phyloP scores from a whole-genome alignment of 2,888 invertebrate species.

The Metopia argyrocephala region DNA sequence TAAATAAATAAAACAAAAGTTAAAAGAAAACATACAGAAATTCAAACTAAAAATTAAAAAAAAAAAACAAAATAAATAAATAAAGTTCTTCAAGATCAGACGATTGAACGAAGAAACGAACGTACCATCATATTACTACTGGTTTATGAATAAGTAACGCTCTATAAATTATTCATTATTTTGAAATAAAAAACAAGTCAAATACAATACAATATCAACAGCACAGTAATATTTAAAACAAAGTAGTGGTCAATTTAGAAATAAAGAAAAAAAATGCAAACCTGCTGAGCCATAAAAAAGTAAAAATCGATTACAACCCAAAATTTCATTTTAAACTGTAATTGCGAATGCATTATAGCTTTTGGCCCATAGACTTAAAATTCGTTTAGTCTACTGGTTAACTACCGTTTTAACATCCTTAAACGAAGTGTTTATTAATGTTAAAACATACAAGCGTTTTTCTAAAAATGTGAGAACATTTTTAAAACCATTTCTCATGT shows the following conservation, averaged over 20 bases:
- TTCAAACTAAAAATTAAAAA: slow-evolving; percentile 17
- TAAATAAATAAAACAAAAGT: too few species aligned
- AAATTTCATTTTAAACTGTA: slow-evolving; percentile 37
- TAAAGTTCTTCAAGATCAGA: not conserved
- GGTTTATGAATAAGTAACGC: slow-evolving; percentile 54
- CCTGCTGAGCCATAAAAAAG: slow-evolving; percentile 32
- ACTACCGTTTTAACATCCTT: slow-evolving; percentile 46
- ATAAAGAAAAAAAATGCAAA: not conserved
- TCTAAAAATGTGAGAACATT: slow-evolving; percentile 61
- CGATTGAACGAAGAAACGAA: not conserved
- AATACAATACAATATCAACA: slow-evolving; percentile 18
- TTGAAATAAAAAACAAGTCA: slow-evolving; percentile 55
- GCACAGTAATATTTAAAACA: not conserved
- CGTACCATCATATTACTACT: slow-evolving; percentile 14
- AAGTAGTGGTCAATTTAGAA: slow-evolving; percentile 17
- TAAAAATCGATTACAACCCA: slow-evolving; percentile 59
- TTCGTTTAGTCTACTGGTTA: slow-evolving; percentile 8
- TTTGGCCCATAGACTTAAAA: too few species aligned
- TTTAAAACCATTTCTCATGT: slow-evolving; percentile 61
- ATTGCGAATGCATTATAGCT: not conserved
- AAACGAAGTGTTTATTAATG: slow-evolving; percentile 55
- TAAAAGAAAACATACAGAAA: too few species aligned
- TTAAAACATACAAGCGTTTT: slow-evolving; percentile 23
- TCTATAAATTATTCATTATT: slow-evolving; percentile 65
- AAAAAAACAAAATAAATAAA: slow-evolving; percentile 32